phyloP scores from a whole-genome alignment of 2,113 vertebrate genomes.

The Thinocorus orbignyianus region DNA sequence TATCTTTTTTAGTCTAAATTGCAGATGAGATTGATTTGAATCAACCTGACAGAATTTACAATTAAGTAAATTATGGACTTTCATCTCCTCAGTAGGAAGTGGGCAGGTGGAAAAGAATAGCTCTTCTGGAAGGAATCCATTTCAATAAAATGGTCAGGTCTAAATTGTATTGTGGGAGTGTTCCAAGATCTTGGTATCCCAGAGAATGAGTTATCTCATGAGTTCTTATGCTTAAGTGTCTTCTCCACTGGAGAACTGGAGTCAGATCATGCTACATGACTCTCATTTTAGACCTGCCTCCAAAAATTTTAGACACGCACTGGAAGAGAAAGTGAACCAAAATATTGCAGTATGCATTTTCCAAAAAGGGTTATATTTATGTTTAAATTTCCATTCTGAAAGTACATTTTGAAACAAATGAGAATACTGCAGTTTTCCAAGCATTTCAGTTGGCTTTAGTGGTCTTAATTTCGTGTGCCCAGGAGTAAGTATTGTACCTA shows the following conservation, averaged over 20 bases:
- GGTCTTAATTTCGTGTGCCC: background rate
- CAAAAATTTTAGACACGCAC: background rate
- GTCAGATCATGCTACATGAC: background rate
- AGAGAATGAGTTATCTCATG: background rate
- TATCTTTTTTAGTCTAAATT: background rate
- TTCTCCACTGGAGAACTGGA: background rate
- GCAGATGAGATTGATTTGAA: constrained; percentile 24
- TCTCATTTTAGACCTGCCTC: background rate
- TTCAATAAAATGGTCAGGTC: background rate
- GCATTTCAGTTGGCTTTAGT: background rate
- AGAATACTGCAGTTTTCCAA: background rate
- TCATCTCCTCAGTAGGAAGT: background rate
- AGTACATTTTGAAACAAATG: background rate
- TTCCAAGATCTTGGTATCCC: background rate
- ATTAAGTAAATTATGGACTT: background rate
- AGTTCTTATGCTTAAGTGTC: background rate
- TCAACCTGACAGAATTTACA: background rate
- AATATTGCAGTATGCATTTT: background rate
- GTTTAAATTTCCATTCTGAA: background rate
- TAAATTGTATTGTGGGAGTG: background rate
- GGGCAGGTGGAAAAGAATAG: background rate
- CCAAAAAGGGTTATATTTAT: background rate
- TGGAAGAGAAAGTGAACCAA: background rate
- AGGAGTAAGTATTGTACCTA: background rate
- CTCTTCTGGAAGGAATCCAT: background rate